Conservation (phyloP, 1,140 invertebrate species). For the Mactra quadrangularis region DNA sequence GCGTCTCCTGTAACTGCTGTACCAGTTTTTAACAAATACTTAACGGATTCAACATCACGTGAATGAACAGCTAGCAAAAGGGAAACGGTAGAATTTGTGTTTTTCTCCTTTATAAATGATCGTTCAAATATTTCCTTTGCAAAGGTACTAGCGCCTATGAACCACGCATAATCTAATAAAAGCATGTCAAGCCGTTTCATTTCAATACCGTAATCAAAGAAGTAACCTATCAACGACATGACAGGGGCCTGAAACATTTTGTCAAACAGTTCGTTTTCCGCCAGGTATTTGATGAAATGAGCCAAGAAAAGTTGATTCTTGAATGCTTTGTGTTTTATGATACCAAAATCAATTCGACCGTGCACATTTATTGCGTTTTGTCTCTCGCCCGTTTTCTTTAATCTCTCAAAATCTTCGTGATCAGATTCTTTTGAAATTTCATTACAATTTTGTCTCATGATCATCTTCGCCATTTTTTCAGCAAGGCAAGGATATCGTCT, state of each 20-base stretch:
- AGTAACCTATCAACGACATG: conserved; percentile 31
- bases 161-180: background rate
- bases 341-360: conserved; percentile 23
- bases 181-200: background rate
- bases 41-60: background rate
- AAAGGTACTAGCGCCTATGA: background rate
- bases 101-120: background rate
- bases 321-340: conserved; percentile 28
- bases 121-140: background rate
- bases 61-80: conserved; percentile 18
- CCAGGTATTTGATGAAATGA: conserved; percentile 2
- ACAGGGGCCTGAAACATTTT: conserved; percentile 19
- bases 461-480: background rate
- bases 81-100: background rate
- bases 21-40: background rate
- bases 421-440: background rate
- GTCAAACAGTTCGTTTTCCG: background rate
- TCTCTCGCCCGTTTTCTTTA: background rate
- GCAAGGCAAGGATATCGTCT: background rate
- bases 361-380: background rate
- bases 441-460: background rate
- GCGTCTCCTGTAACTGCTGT: conserved; percentile 13
- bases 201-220: conserved; percentile 33
- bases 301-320: background rate
- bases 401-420: background rate